Conservation (phyloP, 23 tunicate species). For the Trididemnum clinides region DNA sequence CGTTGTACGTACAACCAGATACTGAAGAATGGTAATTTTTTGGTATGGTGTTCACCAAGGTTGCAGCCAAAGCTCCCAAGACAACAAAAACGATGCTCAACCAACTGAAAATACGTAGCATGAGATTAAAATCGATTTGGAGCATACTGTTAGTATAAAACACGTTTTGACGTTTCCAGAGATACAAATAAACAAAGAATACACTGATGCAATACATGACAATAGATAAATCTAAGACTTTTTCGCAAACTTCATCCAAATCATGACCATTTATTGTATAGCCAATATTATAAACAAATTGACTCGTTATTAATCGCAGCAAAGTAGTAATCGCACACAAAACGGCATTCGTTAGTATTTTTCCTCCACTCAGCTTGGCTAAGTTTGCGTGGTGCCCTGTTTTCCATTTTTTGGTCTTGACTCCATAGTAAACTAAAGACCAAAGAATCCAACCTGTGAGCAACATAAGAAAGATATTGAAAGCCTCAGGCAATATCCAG, state of each 20-base stretch:
- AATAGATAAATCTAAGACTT: neutral
- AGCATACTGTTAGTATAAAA: conserved; percentile 46
- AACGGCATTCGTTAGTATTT: conserved; percentile 15
- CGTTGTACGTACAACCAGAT: conserved; percentile 1
- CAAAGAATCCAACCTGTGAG: neutral
- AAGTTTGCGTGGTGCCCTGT: neutral
- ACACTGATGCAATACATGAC: neutral
- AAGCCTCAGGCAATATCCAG: conserved; percentile 21
- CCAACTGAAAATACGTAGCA: conserved; percentile 3
- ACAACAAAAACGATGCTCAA: conserved; percentile 8
- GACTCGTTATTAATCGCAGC: neutral
- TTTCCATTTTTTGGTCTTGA: conserved; percentile 24
- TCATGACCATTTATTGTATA: neutral
- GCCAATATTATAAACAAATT: conserved; percentile 2
- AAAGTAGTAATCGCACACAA: conserved; percentile 23
- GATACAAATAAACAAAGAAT: conserved; percentile 10
- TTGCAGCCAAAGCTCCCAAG: neutral
- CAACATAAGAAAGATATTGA: conserved; percentile 4
- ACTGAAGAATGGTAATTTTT: neutral
- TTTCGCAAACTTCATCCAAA: conserved; percentile 12
- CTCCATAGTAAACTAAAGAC: conserved; percentile 2
- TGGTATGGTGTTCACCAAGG: neutral
- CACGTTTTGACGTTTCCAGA: conserved; percentile 47
- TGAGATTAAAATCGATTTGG: neutral
- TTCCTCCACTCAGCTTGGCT: conserved; percentile 41